Conservation (phyloP, 2,113 vertebrate genomes). For the Zosterops borbonicus region DNA sequence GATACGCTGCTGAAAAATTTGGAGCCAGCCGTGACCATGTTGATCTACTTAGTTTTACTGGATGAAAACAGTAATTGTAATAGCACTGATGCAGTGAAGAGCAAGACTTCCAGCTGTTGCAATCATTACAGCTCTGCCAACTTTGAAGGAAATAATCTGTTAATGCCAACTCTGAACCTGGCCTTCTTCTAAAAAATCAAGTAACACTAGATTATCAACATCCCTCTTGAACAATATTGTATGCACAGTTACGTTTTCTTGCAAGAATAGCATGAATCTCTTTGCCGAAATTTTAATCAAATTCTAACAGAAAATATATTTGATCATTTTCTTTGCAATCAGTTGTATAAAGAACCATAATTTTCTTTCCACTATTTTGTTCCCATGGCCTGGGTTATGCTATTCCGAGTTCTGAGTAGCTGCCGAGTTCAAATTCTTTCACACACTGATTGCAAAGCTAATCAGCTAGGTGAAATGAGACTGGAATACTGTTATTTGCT, state of each 20-base stretch:
- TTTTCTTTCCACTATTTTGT: slow-evolving; percentile 22
- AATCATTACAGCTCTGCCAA: background rate
- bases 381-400: background rate
- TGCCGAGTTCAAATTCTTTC: slow-evolving; percentile 9
- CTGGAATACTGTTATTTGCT: slow-evolving; percentile 2
- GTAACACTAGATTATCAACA: background rate
- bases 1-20: background rate
- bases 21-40: background rate
- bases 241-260: background rate
- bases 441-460: background rate
- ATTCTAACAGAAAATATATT: background rate
- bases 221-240: background rate
- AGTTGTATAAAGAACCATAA: background rate
- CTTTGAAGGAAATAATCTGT: background rate
- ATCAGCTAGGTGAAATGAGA: slow-evolving; percentile 21
- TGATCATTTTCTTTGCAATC: background rate
- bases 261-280: background rate
- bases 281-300: background rate
- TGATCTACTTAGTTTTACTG: slow-evolving; percentile 26
- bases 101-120: slow-evolving; percentile 21
- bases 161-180: background rate
- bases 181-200: background rate
- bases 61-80: background rate
- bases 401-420: background rate
- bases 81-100: background rate